Evolutionary conservation across 2,113 vertebrate genomes (phyloP).

Genomic region (Cebidichthys violaceus): DNA sequence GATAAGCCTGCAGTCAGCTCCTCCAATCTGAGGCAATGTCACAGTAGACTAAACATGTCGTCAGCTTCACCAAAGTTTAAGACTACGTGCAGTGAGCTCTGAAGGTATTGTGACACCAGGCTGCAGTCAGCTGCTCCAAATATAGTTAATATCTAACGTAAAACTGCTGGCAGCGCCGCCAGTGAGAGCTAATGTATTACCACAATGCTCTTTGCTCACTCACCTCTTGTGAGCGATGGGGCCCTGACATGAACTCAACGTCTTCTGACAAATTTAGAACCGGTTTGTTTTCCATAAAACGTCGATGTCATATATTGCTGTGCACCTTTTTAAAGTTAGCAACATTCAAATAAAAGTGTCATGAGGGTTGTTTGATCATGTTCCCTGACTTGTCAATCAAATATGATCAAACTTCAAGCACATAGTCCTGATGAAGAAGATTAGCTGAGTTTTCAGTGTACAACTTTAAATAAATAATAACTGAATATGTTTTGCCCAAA

Average conservation of each 20-base stretch:
- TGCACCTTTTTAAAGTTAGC: background rate
- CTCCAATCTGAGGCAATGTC: slow-evolving; percentile 24
- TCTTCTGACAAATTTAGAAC: background rate
- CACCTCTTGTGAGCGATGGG: background rate
- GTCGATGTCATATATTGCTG: slow-evolving; percentile 1
- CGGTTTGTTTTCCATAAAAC: background rate
- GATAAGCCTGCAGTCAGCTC: slow-evolving; percentile 2
- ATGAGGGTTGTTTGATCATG: slow-evolving; percentile 4
- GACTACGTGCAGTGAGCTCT: slow-evolving; percentile 8
- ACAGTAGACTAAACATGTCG: background rate
- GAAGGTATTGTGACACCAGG: slow-evolving; percentile 17
- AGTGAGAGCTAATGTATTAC: slow-evolving; percentile 37
- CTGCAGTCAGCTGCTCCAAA: slow-evolving; percentile 28
- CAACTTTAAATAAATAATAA: background rate
- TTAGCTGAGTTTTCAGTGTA: background rate
- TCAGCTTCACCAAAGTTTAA: background rate
- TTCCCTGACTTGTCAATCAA: slow-evolving; percentile 6
- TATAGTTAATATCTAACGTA: slow-evolving; percentile 40
- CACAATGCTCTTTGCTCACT: background rate
- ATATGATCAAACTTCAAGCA: background rate
- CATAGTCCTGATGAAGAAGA: background rate
- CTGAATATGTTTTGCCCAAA: background rate
- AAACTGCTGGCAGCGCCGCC: slow-evolving; percentile 21
- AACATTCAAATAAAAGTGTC: slow-evolving; percentile 6
- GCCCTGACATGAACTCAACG: background rate